Base-by-base conservation (phyloP, 2,888 invertebrate species). In the Melanargia galathea region DNA sequence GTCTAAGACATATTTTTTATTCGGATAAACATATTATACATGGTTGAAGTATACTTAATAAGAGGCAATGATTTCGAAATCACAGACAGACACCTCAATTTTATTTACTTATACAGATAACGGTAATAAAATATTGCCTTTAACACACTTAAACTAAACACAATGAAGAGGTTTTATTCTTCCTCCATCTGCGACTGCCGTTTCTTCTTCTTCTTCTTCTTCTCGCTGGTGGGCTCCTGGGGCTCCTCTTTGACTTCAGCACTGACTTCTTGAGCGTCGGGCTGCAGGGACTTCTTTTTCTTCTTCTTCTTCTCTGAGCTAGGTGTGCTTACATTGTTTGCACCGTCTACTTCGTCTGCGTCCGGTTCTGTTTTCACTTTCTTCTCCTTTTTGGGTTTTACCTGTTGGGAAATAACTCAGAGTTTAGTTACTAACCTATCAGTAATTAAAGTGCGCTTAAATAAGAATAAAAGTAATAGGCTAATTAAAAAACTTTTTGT, bases 131-230 rank as follows among this genome's bases (percentile, higher is more conserved):
- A n/a, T n/a, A n/a, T n/a, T n/a, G n/a, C n/a, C n/a, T n/a, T n/a
- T n/a, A n/a, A n/a, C n/a, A n/a, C n/a, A n/a, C n/a, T n/a, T n/a
- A n/a, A n/a, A n/a, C n/a, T n/a, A n/a, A n/a, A 5, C 5, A 26
- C 5, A 26, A 26, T 26, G 5, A 30, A 20, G 45, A 11, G 13
- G 45, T 22, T n/a, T n/a, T 76, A 81, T 69, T 83, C 82, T 70
- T 87, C 83, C 72, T 84, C 84, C 7, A 70, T 71, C 66, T 83
- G 80, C 1, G 82, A 84, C 67, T 86, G 83, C 8, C 43, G 43
- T 63, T 84, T 85, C 69, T 87, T 87, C 73, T 89, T 90, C 73
- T 91, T 90, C 65, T 78, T 78, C 64, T 90, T 90, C 74, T 87
- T 89, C 58, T 89, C 87, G 46, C 85, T 87, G 66, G 83, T 84